Evolutionary conservation across 1,140 invertebrate genomes (phyloP).

Genomic region (Zaprionus capensis): DNA sequence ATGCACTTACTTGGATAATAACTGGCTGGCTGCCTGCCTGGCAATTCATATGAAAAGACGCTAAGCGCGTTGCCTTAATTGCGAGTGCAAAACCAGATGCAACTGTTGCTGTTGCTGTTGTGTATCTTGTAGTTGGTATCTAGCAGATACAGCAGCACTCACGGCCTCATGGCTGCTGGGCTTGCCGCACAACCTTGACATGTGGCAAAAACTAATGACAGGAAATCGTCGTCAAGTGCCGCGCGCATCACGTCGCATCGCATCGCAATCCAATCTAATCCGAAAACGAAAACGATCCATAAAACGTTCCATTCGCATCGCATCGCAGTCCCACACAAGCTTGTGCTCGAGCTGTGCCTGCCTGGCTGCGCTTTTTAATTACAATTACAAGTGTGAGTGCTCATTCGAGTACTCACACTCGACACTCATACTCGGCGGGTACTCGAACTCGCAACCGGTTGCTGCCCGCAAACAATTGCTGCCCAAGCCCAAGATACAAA

Average conservation of each 20-base stretch:
- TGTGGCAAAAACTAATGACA: conserved; percentile 73
- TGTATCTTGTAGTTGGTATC: conserved; percentile 38
- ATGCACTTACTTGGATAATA: conserved; percentile 69
- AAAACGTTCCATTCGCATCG: conserved; percentile 31
- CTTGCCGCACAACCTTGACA: conserved; percentile 79
- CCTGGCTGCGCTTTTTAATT: conserved; percentile 70
- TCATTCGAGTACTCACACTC: conserved; percentile 16
- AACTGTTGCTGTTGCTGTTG: conserved; percentile 8
- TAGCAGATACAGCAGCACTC: conserved; percentile 26
- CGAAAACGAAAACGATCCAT: conserved; percentile 8
- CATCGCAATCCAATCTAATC: conserved; percentile 26
- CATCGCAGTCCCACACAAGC: conserved; percentile 13
- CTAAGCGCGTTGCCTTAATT: conserved; percentile 73
- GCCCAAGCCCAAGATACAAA: conserved; percentile 22
- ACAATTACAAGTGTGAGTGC: conserved; percentile 38
- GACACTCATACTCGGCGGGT: conserved; percentile 3
- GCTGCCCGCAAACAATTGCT: conserved; percentile 68
- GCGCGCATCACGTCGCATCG: conserved; percentile 37
- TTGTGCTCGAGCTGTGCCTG: conserved; percentile 6
- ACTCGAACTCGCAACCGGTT: conserved; percentile 56
- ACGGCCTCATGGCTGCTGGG: conserved; percentile 51
- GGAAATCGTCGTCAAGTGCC: conserved; percentile 77
- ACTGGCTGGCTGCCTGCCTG: conserved; percentile 53
- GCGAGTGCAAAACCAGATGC: conserved; percentile 46
- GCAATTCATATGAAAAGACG: conserved; percentile 78